phyloP scores from a whole-genome alignment of 2,113 vertebrate species.

The Pandion haliaetus region DNA sequence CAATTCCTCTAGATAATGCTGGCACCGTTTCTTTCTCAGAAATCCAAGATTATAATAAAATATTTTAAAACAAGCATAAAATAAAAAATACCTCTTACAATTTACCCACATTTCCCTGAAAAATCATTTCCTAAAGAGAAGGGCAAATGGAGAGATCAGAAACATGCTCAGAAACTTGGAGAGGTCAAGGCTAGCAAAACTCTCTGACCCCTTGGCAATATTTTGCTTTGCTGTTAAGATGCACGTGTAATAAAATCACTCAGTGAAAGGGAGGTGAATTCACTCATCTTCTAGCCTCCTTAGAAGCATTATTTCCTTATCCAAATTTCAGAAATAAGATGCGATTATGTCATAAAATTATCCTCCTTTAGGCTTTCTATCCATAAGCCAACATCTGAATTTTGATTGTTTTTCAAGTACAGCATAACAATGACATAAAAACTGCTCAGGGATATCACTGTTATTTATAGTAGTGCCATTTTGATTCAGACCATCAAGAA shows the following conservation, averaged over 20 bases:
- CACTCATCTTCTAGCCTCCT: not conserved
- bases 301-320: constrained; percentile 20
- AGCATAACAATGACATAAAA: not conserved
- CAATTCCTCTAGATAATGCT: not conserved
- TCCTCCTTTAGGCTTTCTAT: not conserved
- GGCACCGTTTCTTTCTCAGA: not conserved
- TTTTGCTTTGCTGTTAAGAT: not conserved
- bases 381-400: not conserved
- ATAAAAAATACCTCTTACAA: not conserved
- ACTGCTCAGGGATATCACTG: not conserved
- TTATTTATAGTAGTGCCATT: not conserved
- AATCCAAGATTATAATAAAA: not conserved
- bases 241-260: not conserved
- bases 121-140: not conserved
- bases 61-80: not conserved
- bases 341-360: constrained; percentile 19
- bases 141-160: not conserved
- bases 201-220: not conserved
- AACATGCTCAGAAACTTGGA: not conserved
- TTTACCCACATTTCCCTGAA: not conserved
- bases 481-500: not conserved
- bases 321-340: constrained; percentile 34
- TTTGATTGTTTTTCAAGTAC: not conserved
- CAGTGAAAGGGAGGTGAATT: not conserved
- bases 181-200: not conserved